Base-by-base conservation (phyloP, 2,113 vertebrate species). In the Taurulus bubalis region DNA sequence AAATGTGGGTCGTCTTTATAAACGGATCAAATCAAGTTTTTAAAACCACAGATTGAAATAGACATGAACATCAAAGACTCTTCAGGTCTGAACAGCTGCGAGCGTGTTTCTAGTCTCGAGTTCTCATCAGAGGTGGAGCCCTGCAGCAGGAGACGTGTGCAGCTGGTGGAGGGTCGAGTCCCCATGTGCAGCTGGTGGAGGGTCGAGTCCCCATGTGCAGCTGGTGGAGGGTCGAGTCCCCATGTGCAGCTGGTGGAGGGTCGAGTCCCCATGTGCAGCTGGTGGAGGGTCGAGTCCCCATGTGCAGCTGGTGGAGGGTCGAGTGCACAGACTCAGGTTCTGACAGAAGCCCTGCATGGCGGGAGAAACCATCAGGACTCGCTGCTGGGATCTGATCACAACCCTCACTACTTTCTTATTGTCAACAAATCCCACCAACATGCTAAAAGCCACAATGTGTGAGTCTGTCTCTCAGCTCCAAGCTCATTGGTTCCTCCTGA, bases 41-140 rank as follows among this genome's bases (percentile, higher is more conserved):
- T 72, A 73, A 71, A 81, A 64, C 34, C 60, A 12, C 28, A 58
- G 63, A 40, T 71, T 65, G 74, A 86, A 90, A 87, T 89, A 84
- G 81, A 87, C 55, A 56, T 63, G 59, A 69, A 84, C 83, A n/a
- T 71, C 86, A 80, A 72, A 79, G 63, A 80, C 71, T 53, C 79
- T 67, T 83, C 45, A 85, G 81, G 75, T 77, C 55, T 66, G 38
- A 88, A 71, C 63, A 86, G 51, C 65, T 75, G 75, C 40, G 63
- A 72, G 38, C 68, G 73, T 91, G 78, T 78, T 82, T 82, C 36
- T 76, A 77, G 74, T 90, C 70, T 40, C 28, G 71, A 79, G 79
- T 85, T 83, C 63, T 77, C 30, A 38, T 78, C 69, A 63, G 67
- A 87, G 49, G 84, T 71, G 30, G 38, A 83, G 38, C 65, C 71